Conservation (phyloP, 1,140 invertebrate species). For the Periplaneta americana region DNA sequence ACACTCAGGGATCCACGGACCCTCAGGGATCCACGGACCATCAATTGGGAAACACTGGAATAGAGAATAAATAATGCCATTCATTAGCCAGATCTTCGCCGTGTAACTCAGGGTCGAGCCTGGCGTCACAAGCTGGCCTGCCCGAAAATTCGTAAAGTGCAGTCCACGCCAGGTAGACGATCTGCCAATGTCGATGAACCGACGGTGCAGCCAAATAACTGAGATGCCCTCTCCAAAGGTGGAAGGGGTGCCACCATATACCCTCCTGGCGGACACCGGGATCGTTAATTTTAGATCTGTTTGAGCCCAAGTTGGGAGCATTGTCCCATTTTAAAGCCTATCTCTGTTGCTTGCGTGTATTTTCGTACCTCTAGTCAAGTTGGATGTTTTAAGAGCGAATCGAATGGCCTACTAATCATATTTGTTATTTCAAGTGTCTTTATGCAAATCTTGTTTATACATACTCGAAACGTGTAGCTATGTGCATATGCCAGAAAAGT, state of each 20-base stretch:
- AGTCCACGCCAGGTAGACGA: not conserved
- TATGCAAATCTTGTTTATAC: not conserved
- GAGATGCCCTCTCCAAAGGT: not conserved
- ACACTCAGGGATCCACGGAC: too few relatives aligned
- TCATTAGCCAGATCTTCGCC: too few relatives aligned
- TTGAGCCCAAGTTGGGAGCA: not conserved
- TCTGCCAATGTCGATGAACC: not conserved
- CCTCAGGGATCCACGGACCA: too few relatives aligned
- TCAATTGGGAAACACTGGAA: too few relatives aligned
- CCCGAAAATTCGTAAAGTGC: not conserved
- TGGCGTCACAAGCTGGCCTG: too few relatives aligned
- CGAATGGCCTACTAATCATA: not conserved
- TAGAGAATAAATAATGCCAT: too few relatives aligned
- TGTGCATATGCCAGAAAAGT: too few relatives aligned
- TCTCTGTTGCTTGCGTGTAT: not conserved
- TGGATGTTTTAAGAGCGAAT: not conserved
- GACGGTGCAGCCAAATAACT: not conserved
- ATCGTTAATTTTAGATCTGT: not conserved
- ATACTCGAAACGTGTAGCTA: too few relatives aligned
- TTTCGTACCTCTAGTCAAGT: not conserved
- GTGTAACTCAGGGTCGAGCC: too few relatives aligned
- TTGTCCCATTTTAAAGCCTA: not conserved
- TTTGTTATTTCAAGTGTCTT: not conserved
- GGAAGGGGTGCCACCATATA: not conserved
- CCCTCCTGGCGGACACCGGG: too few relatives aligned